These are phyloP conservation scores for Zootermopsis nevadensis DNA, from an alignment of 2,888 invertebrate species.

Conservation along the genomic window DNA sequence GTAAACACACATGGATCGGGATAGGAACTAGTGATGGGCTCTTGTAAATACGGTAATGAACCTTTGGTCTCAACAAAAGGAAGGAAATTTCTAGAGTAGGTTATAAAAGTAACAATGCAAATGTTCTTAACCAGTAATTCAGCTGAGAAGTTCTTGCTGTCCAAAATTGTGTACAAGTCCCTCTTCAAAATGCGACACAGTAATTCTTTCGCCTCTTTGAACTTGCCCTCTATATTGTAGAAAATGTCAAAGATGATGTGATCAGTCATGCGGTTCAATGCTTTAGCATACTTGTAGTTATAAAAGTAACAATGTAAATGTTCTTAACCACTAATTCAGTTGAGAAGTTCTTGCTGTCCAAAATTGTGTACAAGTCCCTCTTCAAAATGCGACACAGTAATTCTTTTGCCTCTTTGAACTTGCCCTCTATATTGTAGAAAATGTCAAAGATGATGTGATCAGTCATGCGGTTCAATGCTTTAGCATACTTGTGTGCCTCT, in stretches of 20 bases:
- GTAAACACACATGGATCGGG: too few species aligned
- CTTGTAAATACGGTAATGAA: too few species aligned
- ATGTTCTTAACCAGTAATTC: not conserved
- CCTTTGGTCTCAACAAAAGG: too few species aligned
- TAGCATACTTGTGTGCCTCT: constrained; percentile 56
- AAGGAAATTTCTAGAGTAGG: too few species aligned
- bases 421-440: constrained; percentile 53
- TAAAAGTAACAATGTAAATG: too few species aligned
- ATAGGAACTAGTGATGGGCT: too few species aligned
- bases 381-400: constrained; percentile 53
- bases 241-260: constrained; percentile 57
- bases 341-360: constrained; percentile 22
- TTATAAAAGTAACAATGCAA: too few species aligned
- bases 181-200: constrained; percentile 52
- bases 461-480: constrained; percentile 56
- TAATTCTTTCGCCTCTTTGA: constrained; percentile 53
- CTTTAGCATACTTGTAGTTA: constrained; percentile 54
- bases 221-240: constrained; percentile 53
- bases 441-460: constrained; percentile 58
- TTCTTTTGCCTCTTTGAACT: constrained; percentile 53
- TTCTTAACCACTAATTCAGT: not conserved
- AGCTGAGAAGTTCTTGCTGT: not conserved
- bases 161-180: constrained; percentile 45
- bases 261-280: constrained; percentile 57
- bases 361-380: constrained; percentile 44